These are phyloP conservation scores for Pinna nobilis DNA, from an alignment of 1,140 invertebrate genomes.

Conservation along the genomic window DNA sequence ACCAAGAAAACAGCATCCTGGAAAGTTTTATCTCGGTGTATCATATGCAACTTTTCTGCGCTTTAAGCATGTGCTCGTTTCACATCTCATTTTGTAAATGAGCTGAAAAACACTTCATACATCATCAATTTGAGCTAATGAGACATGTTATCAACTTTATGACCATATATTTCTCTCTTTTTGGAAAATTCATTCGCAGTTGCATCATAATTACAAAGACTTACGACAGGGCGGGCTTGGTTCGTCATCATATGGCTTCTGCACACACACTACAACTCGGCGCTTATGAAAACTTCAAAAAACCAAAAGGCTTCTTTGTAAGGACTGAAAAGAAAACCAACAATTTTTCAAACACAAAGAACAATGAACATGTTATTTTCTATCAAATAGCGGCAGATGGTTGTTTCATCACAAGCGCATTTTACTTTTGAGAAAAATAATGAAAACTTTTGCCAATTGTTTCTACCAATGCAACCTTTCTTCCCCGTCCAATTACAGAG, in stretches of 20 bases:
- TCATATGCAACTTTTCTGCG: neutral
- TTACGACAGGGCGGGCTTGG: conserved; percentile 1
- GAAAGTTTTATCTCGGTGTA: neutral
- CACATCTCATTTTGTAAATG: conserved; percentile 6
- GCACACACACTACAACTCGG: neutral
- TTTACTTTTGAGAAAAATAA: neutral
- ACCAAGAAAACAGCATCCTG: neutral
- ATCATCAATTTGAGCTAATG: neutral
- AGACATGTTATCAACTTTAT: conserved; percentile 22
- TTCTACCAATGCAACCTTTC: neutral
- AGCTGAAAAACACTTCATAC: neutral
- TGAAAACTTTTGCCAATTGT: conserved; percentile 3
- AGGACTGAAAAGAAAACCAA: conserved; percentile 16
- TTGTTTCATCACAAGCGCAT: conserved; percentile 1
- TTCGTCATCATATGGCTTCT: neutral
- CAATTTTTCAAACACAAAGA: conserved; percentile 13
- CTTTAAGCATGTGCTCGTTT: conserved; percentile 12
- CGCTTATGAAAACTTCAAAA: conserved; percentile 10
- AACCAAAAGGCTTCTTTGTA: conserved; percentile 21
- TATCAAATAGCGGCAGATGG: conserved; percentile 13
- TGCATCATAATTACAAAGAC: conserved; percentile 14
- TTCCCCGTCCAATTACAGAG: conserved; percentile 6
- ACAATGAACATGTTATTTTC: conserved; percentile 32
- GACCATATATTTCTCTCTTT: conserved; percentile 27
- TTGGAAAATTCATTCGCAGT: conserved; percentile 7